Percentiles rank a stretch among this genome's conserved stretches.
Conservation (phyloP, 2,113 vertebrate genomes). For the Gymnorhina tibicen region DNA sequence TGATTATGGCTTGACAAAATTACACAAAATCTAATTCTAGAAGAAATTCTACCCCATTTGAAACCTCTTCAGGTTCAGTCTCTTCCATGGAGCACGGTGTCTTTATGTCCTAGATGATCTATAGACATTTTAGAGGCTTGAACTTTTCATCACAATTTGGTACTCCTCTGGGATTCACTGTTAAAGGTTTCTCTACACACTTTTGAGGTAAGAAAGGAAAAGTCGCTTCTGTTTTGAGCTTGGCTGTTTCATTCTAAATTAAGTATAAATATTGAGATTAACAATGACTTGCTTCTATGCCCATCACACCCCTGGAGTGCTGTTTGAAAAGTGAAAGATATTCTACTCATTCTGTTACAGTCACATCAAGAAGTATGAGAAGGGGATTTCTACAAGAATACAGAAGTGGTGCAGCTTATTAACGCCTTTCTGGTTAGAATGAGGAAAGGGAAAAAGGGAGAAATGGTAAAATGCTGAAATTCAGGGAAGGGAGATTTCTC, state of each 20-base stretch:
- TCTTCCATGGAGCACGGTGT: neutral
- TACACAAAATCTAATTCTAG: neutral
- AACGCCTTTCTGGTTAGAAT: neutral
- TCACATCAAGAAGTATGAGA: neutral
- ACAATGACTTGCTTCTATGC: neutral
- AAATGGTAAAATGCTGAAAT: conserved; percentile 32
- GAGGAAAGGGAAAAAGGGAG: neutral
- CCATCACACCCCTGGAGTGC: neutral
- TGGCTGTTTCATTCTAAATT: neutral
- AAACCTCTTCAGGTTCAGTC: neutral
- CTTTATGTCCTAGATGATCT: neutral
- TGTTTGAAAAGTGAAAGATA: neutral
- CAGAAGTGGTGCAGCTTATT: neutral
- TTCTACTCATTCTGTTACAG: neutral
- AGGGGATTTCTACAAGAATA: neutral
- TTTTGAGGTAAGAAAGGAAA: neutral
- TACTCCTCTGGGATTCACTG: neutral
- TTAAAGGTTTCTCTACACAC: neutral
- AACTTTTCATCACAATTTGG: neutral
- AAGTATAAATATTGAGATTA: neutral
- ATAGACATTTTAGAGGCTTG: neutral
- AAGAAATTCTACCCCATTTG: neutral
- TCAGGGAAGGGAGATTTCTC: conserved; percentile 29
- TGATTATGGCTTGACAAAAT: neutral
- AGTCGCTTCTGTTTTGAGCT: neutral